These are phyloP conservation scores for Phenacoccus solenopsis DNA, from an alignment of 1,140 invertebrate species.

Conservation along the genomic window DNA sequence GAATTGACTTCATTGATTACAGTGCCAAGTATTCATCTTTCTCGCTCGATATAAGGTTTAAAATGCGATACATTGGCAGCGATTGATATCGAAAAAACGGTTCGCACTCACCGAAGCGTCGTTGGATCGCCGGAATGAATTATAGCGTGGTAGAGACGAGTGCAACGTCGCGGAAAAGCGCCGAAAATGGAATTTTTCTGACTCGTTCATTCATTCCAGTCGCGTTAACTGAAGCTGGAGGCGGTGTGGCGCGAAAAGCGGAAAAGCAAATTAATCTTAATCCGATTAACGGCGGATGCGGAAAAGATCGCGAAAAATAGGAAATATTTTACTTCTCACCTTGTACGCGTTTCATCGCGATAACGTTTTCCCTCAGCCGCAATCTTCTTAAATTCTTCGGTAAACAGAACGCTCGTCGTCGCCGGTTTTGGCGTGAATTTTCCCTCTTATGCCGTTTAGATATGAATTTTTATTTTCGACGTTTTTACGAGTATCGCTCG, in stretches of 20 bases:
- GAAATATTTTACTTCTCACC: neutral
- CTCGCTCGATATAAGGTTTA: too few species aligned
- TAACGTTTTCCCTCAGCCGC: neutral
- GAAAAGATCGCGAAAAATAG: neutral
- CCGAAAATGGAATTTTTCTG: neutral
- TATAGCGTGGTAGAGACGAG: too few species aligned
- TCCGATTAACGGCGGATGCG: neutral
- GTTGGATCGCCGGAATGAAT: too few species aligned
- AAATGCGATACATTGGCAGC: too few species aligned
- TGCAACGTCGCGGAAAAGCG: neutral
- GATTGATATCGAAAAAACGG: too few species aligned
- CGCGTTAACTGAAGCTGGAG: neutral
- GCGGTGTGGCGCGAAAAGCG: neutral
- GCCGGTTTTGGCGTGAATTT: too few species aligned
- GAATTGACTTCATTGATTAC: too few species aligned
- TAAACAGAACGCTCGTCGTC: neutral
- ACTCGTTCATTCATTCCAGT: neutral
- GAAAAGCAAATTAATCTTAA: conserved; percentile 3
- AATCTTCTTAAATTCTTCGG: conserved; percentile 2
- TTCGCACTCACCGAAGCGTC: too few species aligned
- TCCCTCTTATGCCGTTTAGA: too few species aligned
- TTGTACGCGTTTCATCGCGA: neutral
- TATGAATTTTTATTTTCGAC: neutral
- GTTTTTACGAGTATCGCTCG: neutral
- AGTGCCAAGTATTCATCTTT: too few species aligned